Base-by-base conservation (phyloP, 1,140 invertebrate species). In the Dendrolimus punctatus region DNA sequence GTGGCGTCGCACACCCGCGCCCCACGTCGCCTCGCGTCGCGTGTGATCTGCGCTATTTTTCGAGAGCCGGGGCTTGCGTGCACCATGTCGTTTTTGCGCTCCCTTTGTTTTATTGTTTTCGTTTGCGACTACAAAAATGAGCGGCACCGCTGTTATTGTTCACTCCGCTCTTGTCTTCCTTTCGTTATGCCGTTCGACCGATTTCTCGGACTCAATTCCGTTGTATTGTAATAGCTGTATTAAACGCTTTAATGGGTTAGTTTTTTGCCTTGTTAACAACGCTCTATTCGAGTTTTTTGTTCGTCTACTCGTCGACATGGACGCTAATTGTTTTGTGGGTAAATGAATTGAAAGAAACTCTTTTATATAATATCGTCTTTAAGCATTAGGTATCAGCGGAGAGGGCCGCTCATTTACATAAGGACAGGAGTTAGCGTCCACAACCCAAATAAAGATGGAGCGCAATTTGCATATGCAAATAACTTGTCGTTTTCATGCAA, bases 381-480 rank as follows among this genome's bases (percentile, higher is more conserved):
- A 62, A 68, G 68, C 61, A 70, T 63, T 58, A 63, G 56, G 58
- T 54, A 66, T 70, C 66, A 65, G 51, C 56, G 58, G 10, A n/a
- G 39, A 41, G 49, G 54, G 62, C 57, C 51, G 58, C 54, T 45
- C 51, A 82, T 82, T 84, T 76, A 68, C 79, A 80, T 80, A 78
- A 81, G 68, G 66, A 77, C 71, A 61, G 54, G 73, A 74, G 64
- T 73, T 73, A 73, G 73, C 74, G 67, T 76, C 71, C 68, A 68
- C 71, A 73, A 66, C 69, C 80, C 73, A 76, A 83, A 83, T 82
- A 83, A 80, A 83, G 78, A 76, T 73, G 69, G 73, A 81, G 78
- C 75, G 78, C 76, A 73, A 85, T 85, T 83, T 83, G 70, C 80
- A 85, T 85, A 85, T 83, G 80, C 78, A 81, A 85, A 85, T 85